A percentile compares a stretch with the other conserved stretches of the same genome.
Evolutionary conservation across 2,113 vertebrate genomes (phyloP).

Genomic region (Rhombomys opimus): DNA sequence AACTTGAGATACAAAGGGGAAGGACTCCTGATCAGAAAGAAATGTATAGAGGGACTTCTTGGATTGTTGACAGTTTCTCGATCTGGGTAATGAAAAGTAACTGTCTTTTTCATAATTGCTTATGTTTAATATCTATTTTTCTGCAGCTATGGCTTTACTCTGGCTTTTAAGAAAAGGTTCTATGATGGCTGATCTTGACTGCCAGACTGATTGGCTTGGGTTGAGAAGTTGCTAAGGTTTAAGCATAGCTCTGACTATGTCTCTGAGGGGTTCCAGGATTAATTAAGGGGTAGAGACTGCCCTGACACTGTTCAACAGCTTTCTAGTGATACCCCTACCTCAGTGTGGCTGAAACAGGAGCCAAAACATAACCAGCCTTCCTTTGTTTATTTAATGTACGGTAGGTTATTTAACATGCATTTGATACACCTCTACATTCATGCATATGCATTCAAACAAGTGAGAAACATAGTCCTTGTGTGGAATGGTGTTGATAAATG

Average conservation of each 20-base stretch:
- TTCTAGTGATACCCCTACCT: fast-evolving
- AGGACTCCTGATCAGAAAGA: background rate
- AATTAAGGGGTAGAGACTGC: background rate
- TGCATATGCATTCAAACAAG: background rate
- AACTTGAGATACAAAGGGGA: background rate
- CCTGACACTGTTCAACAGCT: background rate
- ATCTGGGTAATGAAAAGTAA: background rate
- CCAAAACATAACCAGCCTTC: background rate
- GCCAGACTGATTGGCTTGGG: background rate
- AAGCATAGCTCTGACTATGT: background rate
- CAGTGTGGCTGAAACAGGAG: background rate
- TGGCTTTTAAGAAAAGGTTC: background rate
- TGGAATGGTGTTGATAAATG: background rate
- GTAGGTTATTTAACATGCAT: background rate
- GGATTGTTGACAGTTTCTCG: conserved; percentile 23
- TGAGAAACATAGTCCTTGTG: conserved; percentile 9
- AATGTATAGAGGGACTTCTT: background rate
- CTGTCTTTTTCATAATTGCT: conserved; percentile 10
- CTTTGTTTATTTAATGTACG: background rate
- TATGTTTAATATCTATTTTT: background rate
- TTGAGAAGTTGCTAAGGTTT: background rate
- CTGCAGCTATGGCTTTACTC: background rate
- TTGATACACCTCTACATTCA: background rate
- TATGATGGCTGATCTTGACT: background rate
- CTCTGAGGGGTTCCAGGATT: background rate